Evolutionary conservation across 2,888 invertebrate genomes (phyloP).

Genomic region (Bruchidius siliquastri): DNA sequence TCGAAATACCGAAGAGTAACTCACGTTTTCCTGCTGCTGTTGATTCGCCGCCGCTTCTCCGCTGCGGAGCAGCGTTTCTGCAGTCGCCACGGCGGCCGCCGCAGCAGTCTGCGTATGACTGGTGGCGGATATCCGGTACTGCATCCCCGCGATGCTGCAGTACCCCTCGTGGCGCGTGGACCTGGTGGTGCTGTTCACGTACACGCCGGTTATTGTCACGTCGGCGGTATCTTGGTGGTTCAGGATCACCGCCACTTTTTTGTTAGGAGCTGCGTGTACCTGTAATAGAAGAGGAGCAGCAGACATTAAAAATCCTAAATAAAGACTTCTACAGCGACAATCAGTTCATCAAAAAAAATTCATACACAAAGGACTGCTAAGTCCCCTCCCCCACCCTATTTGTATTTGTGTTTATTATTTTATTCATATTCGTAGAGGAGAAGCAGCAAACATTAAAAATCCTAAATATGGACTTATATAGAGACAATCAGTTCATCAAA

Average conservation of each 20-base stretch:
- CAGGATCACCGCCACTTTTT: conserved; percentile 72
- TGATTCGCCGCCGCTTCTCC: neutral
- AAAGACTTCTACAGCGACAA: no score
- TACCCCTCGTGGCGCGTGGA: conserved; percentile 76
- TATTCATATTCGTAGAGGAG: no score
- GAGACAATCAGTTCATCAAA: no score
- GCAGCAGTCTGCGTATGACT: conserved; percentile 83
- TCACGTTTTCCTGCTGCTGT: neutral
- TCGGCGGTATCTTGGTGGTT: conserved; percentile 78
- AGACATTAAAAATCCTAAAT: no score
- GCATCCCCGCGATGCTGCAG: conserved; percentile 80
- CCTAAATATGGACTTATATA: no score
- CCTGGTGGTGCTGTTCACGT: conserved; percentile 68
- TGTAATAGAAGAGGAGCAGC: neutral
- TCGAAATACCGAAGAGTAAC: neutral
- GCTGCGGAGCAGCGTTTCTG: conserved; percentile 47
- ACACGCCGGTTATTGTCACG: conserved; percentile 83
- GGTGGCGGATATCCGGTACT: conserved; percentile 82
- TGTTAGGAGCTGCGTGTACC: conserved; percentile 43
- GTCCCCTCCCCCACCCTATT: no score
- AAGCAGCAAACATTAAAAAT: no score
- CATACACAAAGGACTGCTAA: no score
- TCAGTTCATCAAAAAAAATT: no score
- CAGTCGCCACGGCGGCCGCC: conserved; percentile 71
- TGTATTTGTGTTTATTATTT: no score